Evolutionary conservation across 2,888 invertebrate species (phyloP), one percentile per base, ranked within the genome.

Genomic region (Sphecodes monilicornis): DNA sequence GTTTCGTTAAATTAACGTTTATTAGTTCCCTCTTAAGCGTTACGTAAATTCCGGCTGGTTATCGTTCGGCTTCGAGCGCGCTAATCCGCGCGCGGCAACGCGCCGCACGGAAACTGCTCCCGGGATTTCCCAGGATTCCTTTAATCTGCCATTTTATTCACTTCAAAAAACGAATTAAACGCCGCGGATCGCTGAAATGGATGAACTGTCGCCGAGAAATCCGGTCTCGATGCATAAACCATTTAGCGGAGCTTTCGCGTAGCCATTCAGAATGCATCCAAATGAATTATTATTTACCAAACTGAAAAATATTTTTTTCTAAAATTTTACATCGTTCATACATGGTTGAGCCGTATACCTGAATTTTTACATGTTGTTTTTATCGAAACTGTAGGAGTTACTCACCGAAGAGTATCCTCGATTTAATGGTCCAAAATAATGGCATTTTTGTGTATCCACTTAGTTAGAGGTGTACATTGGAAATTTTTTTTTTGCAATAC

Each of bases 1-100:
- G 86, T 89, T 91, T 89, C 89, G 91, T 91, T 88, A 86, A 92
- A 92, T 92, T 89, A 92, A 92, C 91, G 92, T 91, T 92, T 92
- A 92, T 92, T 92, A 92, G 91, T 91, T 90, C 90, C 80, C 86
- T 78, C 87, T 88, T 81, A 87, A 83, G 76, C 88, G 82, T 83
- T 78, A 88, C 80, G 87, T 88, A 90, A 89, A 89, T 90, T 89
- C 88, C 80, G n/a, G 78, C 22, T 85, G 86, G 87, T 91, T 90
- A 91, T 87, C 88, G 88, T 85, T 87, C 73, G 78, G 79, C 84
- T 78, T 74, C 80, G 76, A 81, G 71, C 71, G 84, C 84, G 87
- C 87, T 91, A 91, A 91, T 91, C 85, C 86, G 71, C 68, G 74
- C 83, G 32, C 60, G 72, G 74, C 60, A 60, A 78, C 80, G 83